A percentile compares a stretch with the other conserved stretches of the same genome.
phyloP scores from a whole-genome alignment of 2,113 vertebrate species.

The Poeciliopsis occidentalis region DNA sequence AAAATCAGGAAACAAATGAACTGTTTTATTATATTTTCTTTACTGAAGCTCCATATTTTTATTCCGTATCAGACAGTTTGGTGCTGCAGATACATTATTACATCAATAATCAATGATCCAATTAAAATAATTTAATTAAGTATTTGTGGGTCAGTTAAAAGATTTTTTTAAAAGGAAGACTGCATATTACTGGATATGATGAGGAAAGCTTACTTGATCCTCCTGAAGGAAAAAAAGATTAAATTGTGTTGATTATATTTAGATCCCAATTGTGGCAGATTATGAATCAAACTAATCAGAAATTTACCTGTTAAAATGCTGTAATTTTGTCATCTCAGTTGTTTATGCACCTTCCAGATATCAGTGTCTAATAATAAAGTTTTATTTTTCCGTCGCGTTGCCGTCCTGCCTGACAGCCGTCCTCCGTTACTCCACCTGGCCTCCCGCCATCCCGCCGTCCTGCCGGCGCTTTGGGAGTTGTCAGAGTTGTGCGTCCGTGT shows the following conservation, averaged over 20 bases:
- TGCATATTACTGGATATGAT: no score
- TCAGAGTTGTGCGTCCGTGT: constrained; percentile 46
- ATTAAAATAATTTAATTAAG: no score
- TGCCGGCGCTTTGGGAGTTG: constrained; percentile 43
- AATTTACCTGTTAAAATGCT: neutral
- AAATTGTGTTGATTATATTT: neutral
- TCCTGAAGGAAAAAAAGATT: neutral
- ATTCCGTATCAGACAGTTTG: no score
- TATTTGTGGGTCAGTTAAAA: no score
- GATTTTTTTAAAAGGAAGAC: no score
- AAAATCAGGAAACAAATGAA: no score
- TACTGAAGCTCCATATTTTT: no score
- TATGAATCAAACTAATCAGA: neutral
- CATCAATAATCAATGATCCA: no score
- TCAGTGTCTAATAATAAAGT: constrained; percentile 10
- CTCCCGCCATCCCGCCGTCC: constrained; percentile 38
- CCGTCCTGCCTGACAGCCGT: constrained; percentile 42
- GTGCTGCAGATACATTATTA: no score
- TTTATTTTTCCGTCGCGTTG: constrained; percentile 26
- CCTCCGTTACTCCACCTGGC: constrained; percentile 41
- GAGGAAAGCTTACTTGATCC: neutral
- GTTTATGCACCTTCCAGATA: constrained; percentile 32
- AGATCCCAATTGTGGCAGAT: neutral
- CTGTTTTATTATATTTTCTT: no score
- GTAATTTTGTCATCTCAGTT: neutral